Conservation (phyloP, 2,113 vertebrate species). For the Mobula birostris region DNA sequence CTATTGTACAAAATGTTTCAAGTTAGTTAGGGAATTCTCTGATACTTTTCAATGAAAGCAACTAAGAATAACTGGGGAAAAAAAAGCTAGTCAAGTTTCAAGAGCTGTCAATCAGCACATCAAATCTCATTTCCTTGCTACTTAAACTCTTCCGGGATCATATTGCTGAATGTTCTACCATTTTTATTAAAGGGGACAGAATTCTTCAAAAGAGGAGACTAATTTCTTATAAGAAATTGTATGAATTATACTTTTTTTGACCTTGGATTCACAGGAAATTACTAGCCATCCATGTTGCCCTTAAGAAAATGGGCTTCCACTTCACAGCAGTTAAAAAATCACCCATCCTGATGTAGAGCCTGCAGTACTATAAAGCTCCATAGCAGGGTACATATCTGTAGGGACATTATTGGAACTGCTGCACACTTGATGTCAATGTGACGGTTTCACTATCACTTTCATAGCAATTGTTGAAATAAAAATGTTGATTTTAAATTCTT, state of each 20-base stretch:
- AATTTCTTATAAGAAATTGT: neutral
- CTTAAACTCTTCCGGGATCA: neutral
- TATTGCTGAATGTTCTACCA: neutral
- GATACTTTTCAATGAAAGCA: neutral
- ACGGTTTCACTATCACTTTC: too few relatives aligned
- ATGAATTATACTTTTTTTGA: neutral
- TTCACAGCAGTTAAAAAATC: neutral
- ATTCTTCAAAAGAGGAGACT: neutral
- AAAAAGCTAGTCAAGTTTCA: neutral
- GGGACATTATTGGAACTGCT: too few relatives aligned
- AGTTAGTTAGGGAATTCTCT: neutral
- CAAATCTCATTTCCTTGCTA: neutral
- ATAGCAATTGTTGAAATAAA: too few relatives aligned
- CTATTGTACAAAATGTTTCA: neutral
- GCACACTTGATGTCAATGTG: too few relatives aligned
- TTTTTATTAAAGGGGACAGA: neutral
- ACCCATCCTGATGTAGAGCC: neutral
- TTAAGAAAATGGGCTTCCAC: neutral
- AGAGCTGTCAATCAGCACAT: neutral
- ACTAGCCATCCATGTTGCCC: neutral
- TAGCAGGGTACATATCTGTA: too few relatives aligned
- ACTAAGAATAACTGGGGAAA: neutral
- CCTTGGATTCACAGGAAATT: neutral
- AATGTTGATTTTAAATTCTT: too few relatives aligned
- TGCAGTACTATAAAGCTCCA: neutral